Conservation (phyloP, 2,113 vertebrate genomes). For the Tympanuchus pallidicinctus region DNA sequence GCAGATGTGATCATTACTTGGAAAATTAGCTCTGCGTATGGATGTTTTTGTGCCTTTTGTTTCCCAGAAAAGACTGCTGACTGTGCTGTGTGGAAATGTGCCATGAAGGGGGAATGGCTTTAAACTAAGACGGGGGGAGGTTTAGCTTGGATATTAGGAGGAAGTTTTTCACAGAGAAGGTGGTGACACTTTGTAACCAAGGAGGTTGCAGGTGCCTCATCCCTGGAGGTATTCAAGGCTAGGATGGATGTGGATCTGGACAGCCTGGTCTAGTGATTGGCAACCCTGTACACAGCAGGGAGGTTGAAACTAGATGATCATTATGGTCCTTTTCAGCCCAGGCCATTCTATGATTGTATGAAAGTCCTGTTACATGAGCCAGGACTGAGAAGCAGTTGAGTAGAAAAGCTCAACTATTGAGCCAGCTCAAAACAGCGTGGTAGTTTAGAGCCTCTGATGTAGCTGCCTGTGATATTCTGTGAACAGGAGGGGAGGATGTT, state of each 20-base stretch:
- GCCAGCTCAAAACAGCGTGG: not conserved
- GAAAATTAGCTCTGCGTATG: not conserved
- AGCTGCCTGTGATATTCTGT: not conserved
- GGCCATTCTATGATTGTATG: not conserved
- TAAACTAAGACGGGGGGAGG: too few species aligned
- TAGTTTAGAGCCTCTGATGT: rapidly evolving
- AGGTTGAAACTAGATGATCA: too few species aligned
- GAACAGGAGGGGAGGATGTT: not conserved
- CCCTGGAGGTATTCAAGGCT: too few species aligned
- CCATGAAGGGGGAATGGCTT: not conserved
- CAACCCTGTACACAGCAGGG: too few species aligned
- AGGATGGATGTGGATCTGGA: too few species aligned
- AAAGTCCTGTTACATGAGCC: not conserved
- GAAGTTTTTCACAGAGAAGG: too few species aligned
- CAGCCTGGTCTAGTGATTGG: too few species aligned
- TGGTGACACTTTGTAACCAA: too few species aligned
- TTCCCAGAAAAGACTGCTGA: not conserved
- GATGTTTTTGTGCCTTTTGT: not conserved
- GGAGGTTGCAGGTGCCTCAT: too few species aligned
- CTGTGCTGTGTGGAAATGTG: not conserved
- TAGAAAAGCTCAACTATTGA: not conserved
- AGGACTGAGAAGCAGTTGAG: not conserved
- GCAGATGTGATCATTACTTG: not conserved
- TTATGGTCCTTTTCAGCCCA: too few species aligned
- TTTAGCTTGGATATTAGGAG: too few species aligned